Conservation (phyloP, 2,797 vertebrate species). For the Tamandua tetradactyla region DNA sequence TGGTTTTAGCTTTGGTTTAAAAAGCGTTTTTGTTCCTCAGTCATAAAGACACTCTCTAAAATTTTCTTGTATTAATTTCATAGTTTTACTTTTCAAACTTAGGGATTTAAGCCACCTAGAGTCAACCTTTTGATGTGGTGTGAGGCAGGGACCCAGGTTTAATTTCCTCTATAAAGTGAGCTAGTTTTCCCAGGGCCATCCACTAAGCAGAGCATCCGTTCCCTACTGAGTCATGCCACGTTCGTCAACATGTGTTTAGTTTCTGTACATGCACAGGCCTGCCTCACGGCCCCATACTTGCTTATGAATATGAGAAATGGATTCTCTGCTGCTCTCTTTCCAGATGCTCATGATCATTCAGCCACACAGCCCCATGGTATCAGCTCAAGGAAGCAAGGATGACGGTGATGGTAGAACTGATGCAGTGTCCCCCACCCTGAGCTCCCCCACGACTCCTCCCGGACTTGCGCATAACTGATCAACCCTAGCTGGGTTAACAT, state of each 20-base stretch:
- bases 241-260: not conserved
- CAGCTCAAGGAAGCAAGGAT: not conserved
- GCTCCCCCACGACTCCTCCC: rapidly evolving
- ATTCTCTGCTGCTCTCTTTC: not conserved
- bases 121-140: too few species aligned
- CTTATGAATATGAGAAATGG: not conserved
- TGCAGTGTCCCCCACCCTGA: too few species aligned
- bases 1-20: not conserved
- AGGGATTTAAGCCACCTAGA: not conserved
- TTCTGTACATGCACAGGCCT: rapidly evolving
- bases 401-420: too few species aligned
- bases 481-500: too few species aligned
- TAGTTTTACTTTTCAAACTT: not conserved
- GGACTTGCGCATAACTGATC: not conserved
- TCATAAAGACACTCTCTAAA: not conserved
- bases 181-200: not conserved
- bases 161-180: not conserved
- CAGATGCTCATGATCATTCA: not conserved
- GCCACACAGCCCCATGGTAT: too few species aligned
- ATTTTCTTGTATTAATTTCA: not conserved
- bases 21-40: not conserved
- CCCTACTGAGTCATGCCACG: not conserved
- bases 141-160: not conserved
- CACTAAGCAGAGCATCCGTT: not conserved
- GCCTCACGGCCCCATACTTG: not conserved